These are phyloP conservation scores for Etheostoma spectabile DNA, from an alignment of 2,113 vertebrate species.

Conservation along the genomic window DNA sequence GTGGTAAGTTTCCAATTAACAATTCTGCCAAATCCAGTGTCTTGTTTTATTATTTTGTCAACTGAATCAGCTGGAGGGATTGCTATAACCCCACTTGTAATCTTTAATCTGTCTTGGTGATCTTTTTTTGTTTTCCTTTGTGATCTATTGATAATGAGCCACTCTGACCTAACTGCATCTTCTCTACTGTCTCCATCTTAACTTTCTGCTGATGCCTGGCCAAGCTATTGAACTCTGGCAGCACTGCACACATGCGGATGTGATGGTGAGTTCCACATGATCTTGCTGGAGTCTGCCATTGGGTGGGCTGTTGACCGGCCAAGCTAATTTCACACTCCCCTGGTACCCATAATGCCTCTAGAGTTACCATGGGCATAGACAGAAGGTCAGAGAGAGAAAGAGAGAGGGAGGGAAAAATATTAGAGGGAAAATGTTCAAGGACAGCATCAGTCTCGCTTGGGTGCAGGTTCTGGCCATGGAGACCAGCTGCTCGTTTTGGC, in stretches of 20 bases:
- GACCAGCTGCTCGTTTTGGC: slow-evolving; percentile 61
- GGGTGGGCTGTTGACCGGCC: slow-evolving; percentile 68
- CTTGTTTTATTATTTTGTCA: slow-evolving; percentile 4
- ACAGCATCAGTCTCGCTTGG: slow-evolving; percentile 64
- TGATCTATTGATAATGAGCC: not conserved
- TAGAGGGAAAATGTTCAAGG: slow-evolving; percentile 64
- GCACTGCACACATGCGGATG: slow-evolving; percentile 30
- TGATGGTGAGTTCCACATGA: slow-evolving; percentile 67
- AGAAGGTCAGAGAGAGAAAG: slow-evolving; percentile 73
- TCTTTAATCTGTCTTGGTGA: not conserved
- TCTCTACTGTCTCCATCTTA: slow-evolving; percentile 21
- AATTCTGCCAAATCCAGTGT: not conserved
- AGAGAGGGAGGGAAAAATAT: slow-evolving; percentile 49
- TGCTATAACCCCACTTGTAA: not conserved
- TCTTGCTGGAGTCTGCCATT: slow-evolving; percentile 58
- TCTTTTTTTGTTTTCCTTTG: not conserved
- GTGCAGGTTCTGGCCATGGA: slow-evolving; percentile 52
- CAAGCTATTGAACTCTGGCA: slow-evolving; percentile 46
- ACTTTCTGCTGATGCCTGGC: slow-evolving; percentile 39
- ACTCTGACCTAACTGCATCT: slow-evolving; percentile 18
- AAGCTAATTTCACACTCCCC: slow-evolving; percentile 82
- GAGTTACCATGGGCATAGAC: slow-evolving; percentile 74
- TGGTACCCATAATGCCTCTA: slow-evolving; percentile 75
- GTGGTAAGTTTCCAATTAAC: slow-evolving; percentile 28
- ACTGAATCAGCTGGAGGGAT: not conserved